These are phyloP conservation scores for Ecliptopera silaceata DNA, from an alignment of 2,888 invertebrate species.

Conservation along the genomic window DNA sequence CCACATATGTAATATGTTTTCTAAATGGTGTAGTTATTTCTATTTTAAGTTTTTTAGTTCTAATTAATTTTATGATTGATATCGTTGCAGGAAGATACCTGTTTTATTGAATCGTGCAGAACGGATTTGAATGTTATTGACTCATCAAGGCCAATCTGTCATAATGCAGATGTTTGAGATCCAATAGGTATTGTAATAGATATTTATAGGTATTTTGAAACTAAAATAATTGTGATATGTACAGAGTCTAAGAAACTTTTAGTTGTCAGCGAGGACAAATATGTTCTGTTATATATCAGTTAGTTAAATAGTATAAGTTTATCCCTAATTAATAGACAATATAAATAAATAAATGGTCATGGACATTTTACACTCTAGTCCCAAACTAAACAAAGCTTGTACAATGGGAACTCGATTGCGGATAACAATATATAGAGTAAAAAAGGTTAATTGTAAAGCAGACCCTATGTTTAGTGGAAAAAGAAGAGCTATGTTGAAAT, in stretches of 20 bases:
- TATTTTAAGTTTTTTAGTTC: constrained; percentile 12
- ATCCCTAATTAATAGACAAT: too few species aligned
- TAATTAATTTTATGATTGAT: constrained; percentile 24
- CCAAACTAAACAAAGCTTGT: too few species aligned
- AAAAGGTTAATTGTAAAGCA: not conserved
- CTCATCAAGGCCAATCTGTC: constrained; percentile 33
- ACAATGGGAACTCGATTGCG: too few species aligned
- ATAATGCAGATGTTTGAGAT: constrained; percentile 22
- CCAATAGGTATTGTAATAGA: constrained; percentile 7
- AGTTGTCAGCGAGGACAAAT: too few species aligned
- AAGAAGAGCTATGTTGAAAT: too few species aligned
- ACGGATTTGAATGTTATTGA: constrained; percentile 32
- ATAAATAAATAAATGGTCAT: too few species aligned
- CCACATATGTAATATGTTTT: too few species aligned
- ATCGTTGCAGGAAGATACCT: constrained; percentile 22
- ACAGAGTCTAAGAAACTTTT: not conserved
- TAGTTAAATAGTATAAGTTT: too few species aligned
- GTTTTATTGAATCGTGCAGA: constrained; percentile 37
- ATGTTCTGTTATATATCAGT: too few species aligned
- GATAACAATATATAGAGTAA: too few species aligned
- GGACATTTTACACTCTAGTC: too few species aligned
- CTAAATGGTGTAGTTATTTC: constrained; percentile 39
- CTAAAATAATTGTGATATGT: not conserved
- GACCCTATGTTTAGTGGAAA: not conserved
- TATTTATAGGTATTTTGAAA: not conserved